phyloP scores from a whole-genome alignment of 2,797 vertebrate species.

The Uromys caudimaculatus region DNA sequence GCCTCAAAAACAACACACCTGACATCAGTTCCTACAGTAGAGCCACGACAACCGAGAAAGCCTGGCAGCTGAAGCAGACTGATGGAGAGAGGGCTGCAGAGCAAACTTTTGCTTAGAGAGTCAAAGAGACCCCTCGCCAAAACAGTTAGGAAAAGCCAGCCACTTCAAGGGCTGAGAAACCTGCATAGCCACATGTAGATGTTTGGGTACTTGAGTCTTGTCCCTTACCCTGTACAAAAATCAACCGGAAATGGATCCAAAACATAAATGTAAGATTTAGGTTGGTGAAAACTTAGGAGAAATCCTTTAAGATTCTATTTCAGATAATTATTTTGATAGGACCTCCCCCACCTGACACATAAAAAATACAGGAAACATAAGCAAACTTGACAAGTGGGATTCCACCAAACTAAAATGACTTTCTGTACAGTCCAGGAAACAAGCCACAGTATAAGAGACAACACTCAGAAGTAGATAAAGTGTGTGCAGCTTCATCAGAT shows the following conservation, averaged over 20 bases:
- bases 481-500: neutral
- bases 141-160: too few relatives aligned
- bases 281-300: neutral
- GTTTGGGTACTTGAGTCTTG: neutral
- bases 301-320: neutral
- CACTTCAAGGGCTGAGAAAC: neutral
- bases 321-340: neutral
- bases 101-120: neutral
- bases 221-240: neutral
- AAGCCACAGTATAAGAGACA: neutral
- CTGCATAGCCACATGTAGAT: neutral
- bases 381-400: neutral
- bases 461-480: neutral
- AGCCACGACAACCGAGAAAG: neutral
- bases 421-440: neutral
- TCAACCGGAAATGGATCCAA: neutral
- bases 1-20: neutral
- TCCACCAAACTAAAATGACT: too few relatives aligned
- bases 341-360: neutral
- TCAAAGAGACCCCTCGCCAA: neutral
- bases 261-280: neutral
- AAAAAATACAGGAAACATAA: neutral
- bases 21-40: neutral
- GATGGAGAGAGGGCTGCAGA: neutral
- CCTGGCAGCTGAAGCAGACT: neutral